A percentile compares a stretch with the other conserved stretches of the same genome.
phyloP scores from a whole-genome alignment of 2,888 invertebrate species.

The Metopia argyrocephala region DNA sequence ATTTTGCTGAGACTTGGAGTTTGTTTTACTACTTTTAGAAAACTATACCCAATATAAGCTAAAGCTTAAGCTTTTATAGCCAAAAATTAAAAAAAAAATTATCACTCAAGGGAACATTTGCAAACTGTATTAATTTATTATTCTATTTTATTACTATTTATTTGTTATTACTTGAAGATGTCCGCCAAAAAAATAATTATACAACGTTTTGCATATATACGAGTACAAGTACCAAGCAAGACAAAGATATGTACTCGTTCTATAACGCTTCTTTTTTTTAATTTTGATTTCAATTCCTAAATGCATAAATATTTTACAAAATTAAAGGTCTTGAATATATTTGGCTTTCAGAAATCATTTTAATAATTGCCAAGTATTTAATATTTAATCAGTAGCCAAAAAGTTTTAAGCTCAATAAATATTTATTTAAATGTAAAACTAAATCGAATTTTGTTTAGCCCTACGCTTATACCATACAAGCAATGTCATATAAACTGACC shows the following conservation, averaged over 20 bases:
- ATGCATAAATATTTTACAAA: not conserved
- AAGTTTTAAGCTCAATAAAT: not conserved
- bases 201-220: not conserved
- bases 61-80: constrained; percentile 70
- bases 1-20: constrained; percentile 68
- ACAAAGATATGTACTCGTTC: no score
- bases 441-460: not conserved
- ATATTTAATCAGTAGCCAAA: constrained; percentile 3
- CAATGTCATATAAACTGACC: no score
- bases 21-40: constrained; percentile 48
- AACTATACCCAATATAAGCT: constrained; percentile 34
- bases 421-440: not conserved
- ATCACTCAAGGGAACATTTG: not conserved
- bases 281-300: not conserved
- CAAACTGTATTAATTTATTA: constrained; percentile 33
- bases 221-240: no score
- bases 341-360: constrained; percentile 6
- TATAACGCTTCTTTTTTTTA: not conserved
- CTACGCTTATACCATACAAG: not conserved
- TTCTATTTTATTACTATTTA: constrained; percentile 10
- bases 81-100: constrained; percentile 29
- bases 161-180: constrained; percentile 54
- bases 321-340: constrained; percentile 37
- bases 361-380: constrained; percentile 28
- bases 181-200: constrained; percentile 65